A percentile compares a stretch with the other conserved stretches of the same genome.
Evolutionary conservation across 2,113 vertebrate species (phyloP).

Genomic region (Festucalex cinctus): DNA sequence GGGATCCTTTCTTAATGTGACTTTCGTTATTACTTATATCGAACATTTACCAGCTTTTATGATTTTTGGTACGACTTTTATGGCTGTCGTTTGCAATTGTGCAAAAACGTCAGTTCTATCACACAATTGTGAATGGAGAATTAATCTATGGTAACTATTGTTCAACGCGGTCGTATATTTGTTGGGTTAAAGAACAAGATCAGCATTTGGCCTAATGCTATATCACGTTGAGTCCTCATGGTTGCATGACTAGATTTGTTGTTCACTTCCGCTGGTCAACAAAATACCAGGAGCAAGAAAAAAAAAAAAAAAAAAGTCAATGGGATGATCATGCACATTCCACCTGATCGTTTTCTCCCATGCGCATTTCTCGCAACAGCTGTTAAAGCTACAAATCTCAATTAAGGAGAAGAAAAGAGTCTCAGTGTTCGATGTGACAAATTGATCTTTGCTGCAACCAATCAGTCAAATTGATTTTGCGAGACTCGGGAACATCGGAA

Average conservation of each 20-base stretch:
- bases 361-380: conserved; percentile 35
- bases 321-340: conserved; percentile 66
- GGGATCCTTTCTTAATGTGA: neutral
- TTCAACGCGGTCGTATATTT: conserved; percentile 10
- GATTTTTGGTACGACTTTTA: neutral
- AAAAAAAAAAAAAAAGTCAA: conserved; percentile 50
- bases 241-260: conserved; percentile 50
- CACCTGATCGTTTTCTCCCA: conserved; percentile 43
- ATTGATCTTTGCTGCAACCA: conserved; percentile 52
- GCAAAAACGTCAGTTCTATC: conserved; percentile 12
- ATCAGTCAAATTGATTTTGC: conserved; percentile 60
- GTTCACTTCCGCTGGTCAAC: conserved; percentile 63
- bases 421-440: conserved; percentile 48
- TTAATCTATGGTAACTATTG: conserved; percentile 9
- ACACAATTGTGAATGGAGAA: conserved; percentile 31
- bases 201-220: conserved; percentile 5
- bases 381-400: conserved; percentile 27
- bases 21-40: conserved; percentile 35
- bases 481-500: conserved; percentile 38
- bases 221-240: conserved; percentile 40
- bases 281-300: conserved; percentile 45
- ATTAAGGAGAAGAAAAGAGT: conserved; percentile 39
- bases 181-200: conserved; percentile 9
- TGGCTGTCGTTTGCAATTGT: neutral
- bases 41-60: neutral